Base-by-base conservation (phyloP, 2,888 invertebrate genomes). In the Dynastes maya region DNA sequence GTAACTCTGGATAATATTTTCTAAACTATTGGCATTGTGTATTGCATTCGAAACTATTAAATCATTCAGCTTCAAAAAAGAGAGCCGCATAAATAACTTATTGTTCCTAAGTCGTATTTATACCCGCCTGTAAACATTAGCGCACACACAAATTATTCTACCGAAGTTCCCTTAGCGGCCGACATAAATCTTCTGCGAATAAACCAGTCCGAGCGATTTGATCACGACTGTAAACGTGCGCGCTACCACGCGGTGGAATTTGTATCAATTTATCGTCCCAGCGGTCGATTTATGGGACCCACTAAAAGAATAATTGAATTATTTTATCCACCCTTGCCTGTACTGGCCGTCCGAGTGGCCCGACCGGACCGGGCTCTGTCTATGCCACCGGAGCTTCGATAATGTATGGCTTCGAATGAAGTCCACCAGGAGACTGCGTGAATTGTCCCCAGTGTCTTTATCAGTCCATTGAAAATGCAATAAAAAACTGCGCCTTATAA, bases 221-320 rank as follows among this genome's bases (percentile, higher is more conserved):
- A 37, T 40, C 37, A 40, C n/a, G 64, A 16, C 64, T 64, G 64
- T 64, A 64, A 32, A 29, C 64, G 64, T n/a, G 16, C 13, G 64
- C 37, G 37, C 13, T 32, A 64, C 37, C 29, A 64, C 64, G 64
- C 64, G 64, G 37, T 58, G 77, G 79, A 79, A 80, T 79, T 80
- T 81, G 77, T 81, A 80, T 78, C 81, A 80, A 81, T 81, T 81
- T 80, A 80, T 81, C 70, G 71, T 78, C 71, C 72, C 79, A 61
- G 70, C 49, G 71, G 63, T 77, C 71, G 71, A 77, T 77, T 77
- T 77, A 77, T 63, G 68, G 71, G 40, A 37, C 29, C 61, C 71
- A 64, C 77, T 68, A 64, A 70, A 71, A 77, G 77, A 77, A 77
- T 77, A 70, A 77, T 70, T 77, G 77, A 72, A 72, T 72, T 72